Evolutionary conservation across 2,888 invertebrate species (phyloP).

Genomic region (Allacma fusca): DNA sequence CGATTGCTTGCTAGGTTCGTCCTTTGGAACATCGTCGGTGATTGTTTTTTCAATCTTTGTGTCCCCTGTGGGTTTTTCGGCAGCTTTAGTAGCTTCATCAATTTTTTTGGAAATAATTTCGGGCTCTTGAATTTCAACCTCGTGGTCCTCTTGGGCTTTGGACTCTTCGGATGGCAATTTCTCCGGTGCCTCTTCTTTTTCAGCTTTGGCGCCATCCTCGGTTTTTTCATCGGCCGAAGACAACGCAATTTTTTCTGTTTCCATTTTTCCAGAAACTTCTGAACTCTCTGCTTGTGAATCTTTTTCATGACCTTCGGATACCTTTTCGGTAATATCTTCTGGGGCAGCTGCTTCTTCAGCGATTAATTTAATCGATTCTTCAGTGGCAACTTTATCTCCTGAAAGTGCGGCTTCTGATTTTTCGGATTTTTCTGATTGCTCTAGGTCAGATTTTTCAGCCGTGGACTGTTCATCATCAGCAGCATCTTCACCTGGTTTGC

Average conservation of each 20-base stretch:
- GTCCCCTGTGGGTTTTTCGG: neutral
- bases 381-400: neutral
- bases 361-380: neutral
- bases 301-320: neutral
- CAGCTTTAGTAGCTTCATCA: neutral
- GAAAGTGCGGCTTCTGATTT: neutral
- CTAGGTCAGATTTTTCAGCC: conserved; percentile 1
- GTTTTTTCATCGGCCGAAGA: neutral
- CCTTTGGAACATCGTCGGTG: too few species aligned
- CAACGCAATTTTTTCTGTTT: neutral
- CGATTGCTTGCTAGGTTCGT: too few species aligned
- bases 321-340: too few species aligned
- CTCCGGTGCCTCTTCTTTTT: too few species aligned
- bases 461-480: neutral
- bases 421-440: neutral
- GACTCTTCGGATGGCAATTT: neutral
- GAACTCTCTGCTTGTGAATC: neutral
- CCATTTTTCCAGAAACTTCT: neutral
- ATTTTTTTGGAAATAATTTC: neutral
- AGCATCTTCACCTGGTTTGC: neutral
- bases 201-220: neutral
- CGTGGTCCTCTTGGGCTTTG: neutral
- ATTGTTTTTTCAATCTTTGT: too few species aligned
- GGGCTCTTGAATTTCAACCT: too few species aligned
- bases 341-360: neutral